phyloP scores from a whole-genome alignment of 2,113 vertebrate species.

The Lathamus discolor region DNA sequence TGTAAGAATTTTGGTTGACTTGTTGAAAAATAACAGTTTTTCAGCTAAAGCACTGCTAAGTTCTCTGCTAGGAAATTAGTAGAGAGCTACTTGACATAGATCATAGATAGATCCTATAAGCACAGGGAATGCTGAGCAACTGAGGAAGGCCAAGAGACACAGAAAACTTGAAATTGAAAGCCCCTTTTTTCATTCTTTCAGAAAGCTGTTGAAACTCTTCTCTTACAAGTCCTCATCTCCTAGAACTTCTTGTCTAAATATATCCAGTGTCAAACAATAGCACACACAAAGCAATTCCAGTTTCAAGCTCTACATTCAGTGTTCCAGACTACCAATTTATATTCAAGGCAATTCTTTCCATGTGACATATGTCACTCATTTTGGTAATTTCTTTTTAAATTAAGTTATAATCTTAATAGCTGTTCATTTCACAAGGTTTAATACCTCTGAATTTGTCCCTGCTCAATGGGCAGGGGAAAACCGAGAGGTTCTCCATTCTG shows the following conservation, averaged over 20 bases:
- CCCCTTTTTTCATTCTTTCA: neutral
- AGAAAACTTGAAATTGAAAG: neutral
- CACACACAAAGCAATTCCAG: neutral
- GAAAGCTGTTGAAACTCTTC: neutral
- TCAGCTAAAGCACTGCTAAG: neutral
- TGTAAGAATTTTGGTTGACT: neutral
- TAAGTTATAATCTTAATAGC: neutral
- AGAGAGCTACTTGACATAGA: neutral
- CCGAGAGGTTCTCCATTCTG: neutral
- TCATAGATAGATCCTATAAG: neutral
- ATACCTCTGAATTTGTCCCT: neutral
- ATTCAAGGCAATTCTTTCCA: neutral
- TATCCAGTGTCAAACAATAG: neutral
- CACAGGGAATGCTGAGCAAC: neutral
- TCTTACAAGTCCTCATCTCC: neutral
- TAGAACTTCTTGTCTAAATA: neutral
- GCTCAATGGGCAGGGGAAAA: neutral
- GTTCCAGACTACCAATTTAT: neutral
- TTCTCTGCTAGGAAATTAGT: neutral
- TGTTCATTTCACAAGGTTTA: neutral
- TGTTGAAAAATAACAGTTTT: neutral
- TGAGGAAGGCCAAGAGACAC: neutral
- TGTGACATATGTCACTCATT: neutral
- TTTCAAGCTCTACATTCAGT: neutral
- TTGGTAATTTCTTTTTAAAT: neutral